A percentile compares a stretch with the other conserved stretches of the same genome.
phyloP scores from a whole-genome alignment of 2,888 invertebrate species.

The Metellina segmentata region DNA sequence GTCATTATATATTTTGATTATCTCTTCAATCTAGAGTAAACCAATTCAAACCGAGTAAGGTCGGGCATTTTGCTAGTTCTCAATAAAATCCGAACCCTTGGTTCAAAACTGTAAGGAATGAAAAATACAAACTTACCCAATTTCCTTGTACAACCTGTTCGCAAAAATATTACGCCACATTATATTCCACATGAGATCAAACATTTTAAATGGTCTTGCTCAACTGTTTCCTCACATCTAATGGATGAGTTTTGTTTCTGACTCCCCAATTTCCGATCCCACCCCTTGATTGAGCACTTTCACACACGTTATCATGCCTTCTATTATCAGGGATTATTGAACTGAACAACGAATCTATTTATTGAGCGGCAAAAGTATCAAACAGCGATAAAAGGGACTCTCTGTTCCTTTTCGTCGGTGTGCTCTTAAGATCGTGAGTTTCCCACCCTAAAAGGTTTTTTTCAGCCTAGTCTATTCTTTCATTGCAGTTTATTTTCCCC shows the following conservation, averaged over 20 bases:
- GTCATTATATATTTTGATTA: no score
- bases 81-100: no score
- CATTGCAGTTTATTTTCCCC: no score
- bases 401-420: slow-evolving; percentile 5
- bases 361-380: slow-evolving; percentile 33
- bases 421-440: slow-evolving; percentile 17
- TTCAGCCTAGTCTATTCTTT: slow-evolving; percentile 12
- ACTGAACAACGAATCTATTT: slow-evolving; percentile 32
- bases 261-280: slow-evolving; percentile 12
- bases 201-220: background rate
- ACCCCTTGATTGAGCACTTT: slow-evolving; percentile 29
- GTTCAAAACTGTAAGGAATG: background rate
- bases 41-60: no score
- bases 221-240: background rate
- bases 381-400: slow-evolving; percentile 18
- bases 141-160: background rate
- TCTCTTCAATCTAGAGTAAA: no score
- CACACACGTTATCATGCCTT: slow-evolving; percentile 37
- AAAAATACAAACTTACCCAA: background rate
- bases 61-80: no score
- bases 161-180: no score
- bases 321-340: slow-evolving; percentile 19
- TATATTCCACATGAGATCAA: background rate
- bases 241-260: background rate
- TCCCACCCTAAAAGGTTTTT: slow-evolving; percentile 28